phyloP scores from a whole-genome alignment of 2,888 invertebrate species.

The Dexiosoma caninum region DNA sequence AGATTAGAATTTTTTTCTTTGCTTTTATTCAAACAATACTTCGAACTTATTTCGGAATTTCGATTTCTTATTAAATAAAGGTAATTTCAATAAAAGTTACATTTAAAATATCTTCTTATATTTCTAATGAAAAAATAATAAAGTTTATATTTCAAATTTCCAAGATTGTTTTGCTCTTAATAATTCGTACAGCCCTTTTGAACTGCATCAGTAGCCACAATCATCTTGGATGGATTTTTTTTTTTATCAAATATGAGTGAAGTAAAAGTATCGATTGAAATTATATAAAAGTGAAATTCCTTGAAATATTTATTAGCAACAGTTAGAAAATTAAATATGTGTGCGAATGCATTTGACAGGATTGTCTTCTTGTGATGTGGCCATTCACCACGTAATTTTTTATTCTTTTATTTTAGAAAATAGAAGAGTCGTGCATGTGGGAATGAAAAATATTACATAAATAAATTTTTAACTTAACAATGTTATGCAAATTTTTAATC shows the following conservation, averaged over 20 bases:
- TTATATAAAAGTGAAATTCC: conserved; percentile 28
- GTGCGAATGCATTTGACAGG: conserved; percentile 69
- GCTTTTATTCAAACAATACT: no score
- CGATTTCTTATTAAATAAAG: no score
- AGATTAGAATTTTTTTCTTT: no score
- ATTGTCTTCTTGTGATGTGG: conserved; percentile 66
- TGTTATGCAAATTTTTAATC: not conserved
- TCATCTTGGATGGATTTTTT: not conserved
- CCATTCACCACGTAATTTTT: conserved; percentile 1
- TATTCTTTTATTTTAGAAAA: not conserved
- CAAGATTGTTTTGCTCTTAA: no score
- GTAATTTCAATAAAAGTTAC: no score
- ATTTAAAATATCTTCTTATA: no score
- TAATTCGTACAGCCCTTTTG: not conserved
- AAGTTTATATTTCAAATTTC: no score
- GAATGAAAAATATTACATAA: not conserved
- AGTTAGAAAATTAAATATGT: conserved; percentile 51
- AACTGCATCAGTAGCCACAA: not conserved
- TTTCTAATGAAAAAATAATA: no score
- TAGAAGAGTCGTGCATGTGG: conserved; percentile 10
- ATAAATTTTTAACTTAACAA: not conserved
- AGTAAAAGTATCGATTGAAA: conserved; percentile 8
- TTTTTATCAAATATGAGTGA: not conserved
- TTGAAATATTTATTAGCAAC: conserved; percentile 68
- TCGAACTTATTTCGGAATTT: no score